Evolutionary conservation across 1,140 invertebrate genomes (phyloP).

Genomic region (Apis laboriosa): DNA sequence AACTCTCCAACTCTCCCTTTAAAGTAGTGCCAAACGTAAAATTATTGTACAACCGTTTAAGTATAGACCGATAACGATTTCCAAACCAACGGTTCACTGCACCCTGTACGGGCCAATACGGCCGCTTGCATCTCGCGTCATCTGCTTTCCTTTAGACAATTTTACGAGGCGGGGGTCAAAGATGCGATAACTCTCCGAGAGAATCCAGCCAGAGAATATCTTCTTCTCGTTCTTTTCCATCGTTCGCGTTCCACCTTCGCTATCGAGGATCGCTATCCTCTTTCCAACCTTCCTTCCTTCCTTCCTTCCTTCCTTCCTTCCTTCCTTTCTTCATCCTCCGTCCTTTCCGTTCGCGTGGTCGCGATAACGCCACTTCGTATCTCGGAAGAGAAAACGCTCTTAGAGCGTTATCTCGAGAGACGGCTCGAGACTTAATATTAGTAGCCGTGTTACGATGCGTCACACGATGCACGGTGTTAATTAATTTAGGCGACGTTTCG

Average conservation of each 20-base stretch:
- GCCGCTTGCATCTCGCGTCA: constrained; percentile 39
- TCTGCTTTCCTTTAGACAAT: constrained; percentile 57
- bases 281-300: background rate
- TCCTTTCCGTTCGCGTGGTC: constrained; percentile 3
- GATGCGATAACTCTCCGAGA: constrained; percentile 62
- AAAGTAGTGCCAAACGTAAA: constrained; percentile 9
- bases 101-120: constrained; percentile 16
- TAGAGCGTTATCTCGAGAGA: constrained; percentile 63
- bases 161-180: constrained; percentile 63
- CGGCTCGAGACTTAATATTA: constrained; percentile 55
- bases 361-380: constrained; percentile 56
- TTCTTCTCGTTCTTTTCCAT: background rate
- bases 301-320: background rate
- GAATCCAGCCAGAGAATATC: constrained; percentile 28
- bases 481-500: constrained; percentile 48
- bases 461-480: constrained; percentile 59
- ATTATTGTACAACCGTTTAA: background rate
- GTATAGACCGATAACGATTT: background rate
- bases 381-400: constrained; percentile 54
- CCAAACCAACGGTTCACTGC: background rate
- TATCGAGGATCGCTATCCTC: background rate
- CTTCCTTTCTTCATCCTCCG: background rate
- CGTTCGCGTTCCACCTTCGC: background rate
- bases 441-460: constrained; percentile 23
- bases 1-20: constrained; percentile 46